A percentile compares a stretch with the other conserved stretches of the same genome.
Conservation (phyloP, 92 coral and sea anemone species). For the Porites rus region DNA sequence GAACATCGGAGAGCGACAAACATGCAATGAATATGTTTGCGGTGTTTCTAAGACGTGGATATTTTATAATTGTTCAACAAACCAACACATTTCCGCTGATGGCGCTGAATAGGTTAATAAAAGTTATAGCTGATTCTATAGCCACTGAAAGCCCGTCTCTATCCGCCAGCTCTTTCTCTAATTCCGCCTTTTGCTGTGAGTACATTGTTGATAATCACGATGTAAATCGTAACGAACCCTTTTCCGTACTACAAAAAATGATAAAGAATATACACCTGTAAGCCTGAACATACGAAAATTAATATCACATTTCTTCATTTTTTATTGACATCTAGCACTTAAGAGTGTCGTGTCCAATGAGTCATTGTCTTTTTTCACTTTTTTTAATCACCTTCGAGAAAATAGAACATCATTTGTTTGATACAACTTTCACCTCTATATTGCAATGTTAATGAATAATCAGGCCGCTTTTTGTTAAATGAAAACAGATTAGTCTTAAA, state of each 20-base stretch:
- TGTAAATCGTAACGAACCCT: neutral
- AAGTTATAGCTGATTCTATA: neutral
- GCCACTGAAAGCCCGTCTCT: neutral
- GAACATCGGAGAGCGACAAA: conserved; percentile 7
- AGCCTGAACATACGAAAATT: neutral
- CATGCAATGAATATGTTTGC: conserved; percentile 13
- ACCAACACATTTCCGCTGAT: conserved; percentile 19
- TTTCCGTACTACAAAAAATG: neutral
- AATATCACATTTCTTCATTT: neutral
- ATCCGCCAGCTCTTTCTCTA: neutral
- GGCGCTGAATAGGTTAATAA: conserved; percentile 9
- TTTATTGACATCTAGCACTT: too few relatives aligned
- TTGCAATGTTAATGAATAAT: too few relatives aligned
- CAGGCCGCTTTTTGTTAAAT: too few relatives aligned
- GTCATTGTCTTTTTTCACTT: too few relatives aligned
- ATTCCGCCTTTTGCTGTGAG: neutral
- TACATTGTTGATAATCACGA: neutral
- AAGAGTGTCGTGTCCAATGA: too few relatives aligned
- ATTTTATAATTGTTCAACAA: neutral
- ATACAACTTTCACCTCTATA: too few relatives aligned
- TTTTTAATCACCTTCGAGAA: too few relatives aligned
- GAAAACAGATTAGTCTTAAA: too few relatives aligned
- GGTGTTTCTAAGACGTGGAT: neutral
- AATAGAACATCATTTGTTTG: too few relatives aligned
- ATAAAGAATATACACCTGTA: neutral